Conservation (phyloP, 2,888 invertebrate genomes). For the Thera britannica region DNA sequence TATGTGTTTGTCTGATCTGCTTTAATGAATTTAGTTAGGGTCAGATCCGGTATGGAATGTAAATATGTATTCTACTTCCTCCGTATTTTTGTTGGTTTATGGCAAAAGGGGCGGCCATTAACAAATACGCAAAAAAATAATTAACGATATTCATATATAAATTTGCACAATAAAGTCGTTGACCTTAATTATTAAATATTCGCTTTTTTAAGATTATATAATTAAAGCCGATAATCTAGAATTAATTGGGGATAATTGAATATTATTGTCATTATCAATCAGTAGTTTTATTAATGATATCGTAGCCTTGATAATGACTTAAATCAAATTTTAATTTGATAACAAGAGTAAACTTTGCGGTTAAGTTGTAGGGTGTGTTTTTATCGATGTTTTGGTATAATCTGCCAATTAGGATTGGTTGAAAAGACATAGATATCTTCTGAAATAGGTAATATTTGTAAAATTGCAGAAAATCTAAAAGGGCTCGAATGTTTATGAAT, state of each 20-base stretch:
- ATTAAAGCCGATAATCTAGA: constrained; percentile 6
- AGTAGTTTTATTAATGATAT: constrained; percentile 1
- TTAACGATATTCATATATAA: constrained; percentile 15
- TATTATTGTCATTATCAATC: constrained; percentile 5
- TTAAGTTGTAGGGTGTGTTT: background rate
- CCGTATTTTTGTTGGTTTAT: constrained; percentile 11
- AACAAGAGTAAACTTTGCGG: background rate
- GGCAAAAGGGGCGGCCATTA: constrained; percentile 9
- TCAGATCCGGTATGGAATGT: constrained; percentile 11
- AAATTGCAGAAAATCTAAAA: too few species aligned
- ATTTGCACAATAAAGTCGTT: constrained; percentile 27
- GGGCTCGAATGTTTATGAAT: too few species aligned
- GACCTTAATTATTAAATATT: constrained; percentile 23
- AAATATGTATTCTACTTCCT: constrained; percentile 22
- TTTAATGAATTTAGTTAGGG: constrained; percentile 1
- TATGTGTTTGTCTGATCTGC: background rate
- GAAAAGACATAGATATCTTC: too few species aligned
- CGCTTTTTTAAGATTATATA: background rate
- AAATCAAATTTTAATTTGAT: constrained; percentile 1
- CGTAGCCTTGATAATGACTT: constrained; percentile 8
- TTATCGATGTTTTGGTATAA: too few species aligned
- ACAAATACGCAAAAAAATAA: constrained; percentile 1
- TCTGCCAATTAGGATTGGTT: too few species aligned
- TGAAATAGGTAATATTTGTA: too few species aligned
- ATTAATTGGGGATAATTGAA: constrained; percentile 11